phyloP scores from a whole-genome alignment of 2,888 invertebrate genomes.

The Marronus borbonicus region DNA sequence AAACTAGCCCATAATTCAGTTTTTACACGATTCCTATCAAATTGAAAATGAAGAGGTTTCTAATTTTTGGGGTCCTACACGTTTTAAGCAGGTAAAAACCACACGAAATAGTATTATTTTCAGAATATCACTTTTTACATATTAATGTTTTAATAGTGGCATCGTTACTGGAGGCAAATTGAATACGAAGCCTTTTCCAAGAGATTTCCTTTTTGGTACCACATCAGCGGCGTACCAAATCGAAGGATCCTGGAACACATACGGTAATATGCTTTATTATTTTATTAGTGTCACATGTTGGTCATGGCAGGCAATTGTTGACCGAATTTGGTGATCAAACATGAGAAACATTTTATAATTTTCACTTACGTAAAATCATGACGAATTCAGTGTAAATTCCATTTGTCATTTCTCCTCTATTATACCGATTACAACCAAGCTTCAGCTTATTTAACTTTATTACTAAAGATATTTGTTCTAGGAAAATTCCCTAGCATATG shows the following conservation, averaged over 20 bases:
- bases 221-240: constrained; percentile 50
- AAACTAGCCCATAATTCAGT: background rate
- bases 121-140: background rate
- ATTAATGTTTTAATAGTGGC: background rate
- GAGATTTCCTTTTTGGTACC: constrained; percentile 48
- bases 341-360: too few relatives aligned
- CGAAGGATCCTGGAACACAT: constrained; percentile 46
- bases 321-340: too few relatives aligned
- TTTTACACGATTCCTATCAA: background rate
- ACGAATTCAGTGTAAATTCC: too few relatives aligned
- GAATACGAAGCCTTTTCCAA: constrained; percentile 42
- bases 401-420: too few relatives aligned
- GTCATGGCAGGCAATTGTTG: too few relatives aligned
- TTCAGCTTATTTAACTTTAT: too few relatives aligned
- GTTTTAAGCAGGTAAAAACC: background rate
- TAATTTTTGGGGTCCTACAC: background rate
- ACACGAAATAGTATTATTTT: background rate
- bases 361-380: too few relatives aligned
- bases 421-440: too few relatives aligned
- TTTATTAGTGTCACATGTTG: too few relatives aligned
- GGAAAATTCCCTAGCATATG: constrained; percentile 79
- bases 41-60: background rate
- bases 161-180: constrained; percentile 14
- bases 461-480: constrained; percentile 58
- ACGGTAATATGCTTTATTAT: constrained; percentile 24